These are phyloP conservation scores for Platanista minor DNA, from an alignment of 2,113 vertebrate species.

Conservation along the genomic window DNA sequence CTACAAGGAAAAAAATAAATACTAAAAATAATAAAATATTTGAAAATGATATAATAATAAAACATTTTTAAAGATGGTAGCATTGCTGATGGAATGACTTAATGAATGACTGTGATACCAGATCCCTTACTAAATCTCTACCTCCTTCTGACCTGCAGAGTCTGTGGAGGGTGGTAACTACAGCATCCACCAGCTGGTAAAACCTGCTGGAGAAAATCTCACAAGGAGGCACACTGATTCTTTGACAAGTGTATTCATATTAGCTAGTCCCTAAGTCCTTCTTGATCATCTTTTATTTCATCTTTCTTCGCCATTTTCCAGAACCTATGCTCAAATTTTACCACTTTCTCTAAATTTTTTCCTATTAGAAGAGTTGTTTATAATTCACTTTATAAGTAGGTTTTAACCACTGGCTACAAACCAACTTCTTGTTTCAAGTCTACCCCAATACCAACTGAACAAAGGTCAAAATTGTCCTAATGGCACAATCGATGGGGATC, in stretches of 20 bases:
- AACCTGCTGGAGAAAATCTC: not conserved
- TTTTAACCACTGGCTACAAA: not conserved
- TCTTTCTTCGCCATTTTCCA: not conserved
- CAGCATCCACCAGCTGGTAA: not conserved
- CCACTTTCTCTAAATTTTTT: not conserved
- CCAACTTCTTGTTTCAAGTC: not conserved
- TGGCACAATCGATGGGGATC: not conserved
- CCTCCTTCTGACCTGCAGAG: not conserved
- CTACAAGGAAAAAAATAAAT: not conserved
- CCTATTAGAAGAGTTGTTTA: not conserved
- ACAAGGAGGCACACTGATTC: not conserved
- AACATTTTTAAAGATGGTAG: not conserved
- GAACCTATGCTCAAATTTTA: not conserved
- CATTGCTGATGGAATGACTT: not conserved
- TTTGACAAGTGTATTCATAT: not conserved
- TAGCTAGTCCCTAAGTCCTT: not conserved
- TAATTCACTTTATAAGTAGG: not conserved
- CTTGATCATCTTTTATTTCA: not conserved
- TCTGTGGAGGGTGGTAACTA: not conserved
- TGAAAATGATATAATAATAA: not conserved
- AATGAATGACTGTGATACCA: not conserved
- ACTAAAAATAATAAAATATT: not conserved
- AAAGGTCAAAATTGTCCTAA: not conserved
- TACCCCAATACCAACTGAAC: not conserved
- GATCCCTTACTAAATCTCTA: too few relatives aligned